Base-by-base conservation (phyloP, 2,888 invertebrate species). In the Lampropteryx suffumata region DNA sequence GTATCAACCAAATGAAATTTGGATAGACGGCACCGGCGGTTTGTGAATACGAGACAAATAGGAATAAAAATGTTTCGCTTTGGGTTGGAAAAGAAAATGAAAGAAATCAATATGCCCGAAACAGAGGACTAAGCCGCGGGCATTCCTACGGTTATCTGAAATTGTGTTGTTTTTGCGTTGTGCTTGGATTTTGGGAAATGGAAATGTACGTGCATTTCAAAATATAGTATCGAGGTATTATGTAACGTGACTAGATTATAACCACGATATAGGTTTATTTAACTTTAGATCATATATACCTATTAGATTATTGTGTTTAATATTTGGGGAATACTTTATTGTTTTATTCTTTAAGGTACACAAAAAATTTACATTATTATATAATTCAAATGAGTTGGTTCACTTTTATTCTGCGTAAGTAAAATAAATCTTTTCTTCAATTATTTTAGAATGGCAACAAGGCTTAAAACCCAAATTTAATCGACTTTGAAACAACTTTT, bases 1-100 rank as follows among this genome's bases (percentile, higher is more conserved):
- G 73, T 73, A 75, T 75, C 75, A 77, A 71, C 74, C 71, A 77
- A 83, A 83, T 82, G 78, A 81, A 82, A 78, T 85, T 84, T 78
- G 73, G 82, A 69, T 71, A 69, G 70, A 68, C 64, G 57, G 43
- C 17, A 28, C 28, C 32, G 28, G 57, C 72, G 65, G 67, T 65
- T 70, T 69, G 66, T 78, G 79, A 81, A 83, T 74, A 60, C 71
- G 50, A 65, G 63, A 72, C 70, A 79, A 82, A 82, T 69, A 79
- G 70, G 64, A 81, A 80, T 74, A 82, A 84, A 83, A 81, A 75
- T 67, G 64, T 66, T 62, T 65, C 68, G 69, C 74, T 69, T 73
- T 73, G 77, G 73, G 64, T 61, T 68, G 71, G 79, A 84, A 82
- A 82, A 77, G 76, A 76, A 83, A 79, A 79, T 71, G 75, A 77